Evolutionary conservation across 2,113 vertebrate species (phyloP).

Genomic region (Periophthalmus modestus): DNA sequence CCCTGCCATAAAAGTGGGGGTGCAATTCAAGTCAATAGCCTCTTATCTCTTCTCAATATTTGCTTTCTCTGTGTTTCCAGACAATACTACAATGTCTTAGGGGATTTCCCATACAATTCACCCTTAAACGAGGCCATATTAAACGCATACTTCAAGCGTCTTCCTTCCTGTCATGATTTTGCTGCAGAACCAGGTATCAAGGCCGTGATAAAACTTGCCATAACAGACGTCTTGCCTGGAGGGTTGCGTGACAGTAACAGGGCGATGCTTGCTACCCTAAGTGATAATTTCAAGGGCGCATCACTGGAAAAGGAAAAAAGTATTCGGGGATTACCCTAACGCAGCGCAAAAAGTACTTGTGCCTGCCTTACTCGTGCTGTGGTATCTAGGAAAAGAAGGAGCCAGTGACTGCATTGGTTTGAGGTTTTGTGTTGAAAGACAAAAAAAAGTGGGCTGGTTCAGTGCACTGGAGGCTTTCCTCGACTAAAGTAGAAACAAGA

Average conservation of each 20-base stretch:
- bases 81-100: slow-evolving; percentile 31
- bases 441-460: slow-evolving; percentile 73
- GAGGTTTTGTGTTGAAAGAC: slow-evolving; percentile 28
- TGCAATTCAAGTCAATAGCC: slow-evolving; percentile 43
- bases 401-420: slow-evolving; percentile 30
- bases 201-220: slow-evolving; percentile 58
- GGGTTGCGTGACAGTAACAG: slow-evolving; percentile 66
- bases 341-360: not conserved
- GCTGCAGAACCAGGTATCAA: slow-evolving; percentile 35
- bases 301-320: slow-evolving; percentile 54
- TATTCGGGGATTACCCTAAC: slow-evolving; percentile 36
- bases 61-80: slow-evolving; percentile 47
- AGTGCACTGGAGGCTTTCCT: slow-evolving; percentile 55
- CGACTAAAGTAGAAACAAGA: slow-evolving; percentile 42
- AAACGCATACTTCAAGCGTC: not conserved
- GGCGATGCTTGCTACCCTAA: slow-evolving; percentile 40
- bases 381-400: slow-evolving; percentile 4
- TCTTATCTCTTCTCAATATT: slow-evolving; percentile 76
- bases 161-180: slow-evolving; percentile 3
- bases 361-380: not conserved
- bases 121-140: not conserved
- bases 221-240: slow-evolving; percentile 26
- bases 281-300: slow-evolving; percentile 60
- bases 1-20: slow-evolving; percentile 56
- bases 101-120: slow-evolving; percentile 44